These are phyloP conservation scores for Amphipoea lucens DNA, from an alignment of 2,888 invertebrate species.

Conservation along the genomic window DNA sequence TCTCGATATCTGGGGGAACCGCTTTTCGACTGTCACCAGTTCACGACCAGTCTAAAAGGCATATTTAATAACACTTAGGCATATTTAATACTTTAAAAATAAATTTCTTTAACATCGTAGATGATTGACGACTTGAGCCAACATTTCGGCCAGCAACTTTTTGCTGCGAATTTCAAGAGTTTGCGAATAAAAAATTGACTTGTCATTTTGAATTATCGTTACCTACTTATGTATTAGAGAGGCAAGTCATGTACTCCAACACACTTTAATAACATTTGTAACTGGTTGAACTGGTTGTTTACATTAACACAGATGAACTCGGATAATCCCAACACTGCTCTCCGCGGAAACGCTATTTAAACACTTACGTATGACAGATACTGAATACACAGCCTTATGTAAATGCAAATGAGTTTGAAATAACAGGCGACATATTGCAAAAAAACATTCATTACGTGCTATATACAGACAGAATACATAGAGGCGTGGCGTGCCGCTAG, in stretches of 20 bases:
- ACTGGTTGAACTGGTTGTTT: conserved; percentile 28
- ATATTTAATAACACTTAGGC: conserved; percentile 8
- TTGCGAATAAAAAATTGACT: conserved; percentile 48
- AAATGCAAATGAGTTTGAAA: conserved; percentile 60
- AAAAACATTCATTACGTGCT: conserved; percentile 51
- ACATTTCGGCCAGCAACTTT: conserved; percentile 48
- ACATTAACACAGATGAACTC: conserved; percentile 23
- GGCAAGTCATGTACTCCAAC: conserved; percentile 2
- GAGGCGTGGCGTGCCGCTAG: conserved; percentile 61
- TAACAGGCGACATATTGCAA: conserved; percentile 57
- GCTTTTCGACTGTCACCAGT: conserved; percentile 14
- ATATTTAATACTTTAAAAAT: conserved; percentile 21
- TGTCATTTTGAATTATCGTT: conserved; percentile 50
- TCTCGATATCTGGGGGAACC: conserved; percentile 9
- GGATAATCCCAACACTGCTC: conserved; percentile 15
- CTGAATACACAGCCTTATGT: conserved; percentile 49
- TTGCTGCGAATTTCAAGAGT: conserved; percentile 47
- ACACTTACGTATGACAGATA: conserved; percentile 24
- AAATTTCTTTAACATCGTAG: conserved; percentile 11
- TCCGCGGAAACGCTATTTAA: conserved; percentile 18
- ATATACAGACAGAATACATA: conserved; percentile 54
- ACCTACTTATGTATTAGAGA: conserved; percentile 33
- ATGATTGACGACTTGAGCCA: conserved; percentile 36
- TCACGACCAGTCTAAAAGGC: neutral
- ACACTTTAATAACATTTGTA: conserved; percentile 21